Base-by-base conservation (phyloP, 2,888 invertebrate genomes). In the Beris morrisii region DNA sequence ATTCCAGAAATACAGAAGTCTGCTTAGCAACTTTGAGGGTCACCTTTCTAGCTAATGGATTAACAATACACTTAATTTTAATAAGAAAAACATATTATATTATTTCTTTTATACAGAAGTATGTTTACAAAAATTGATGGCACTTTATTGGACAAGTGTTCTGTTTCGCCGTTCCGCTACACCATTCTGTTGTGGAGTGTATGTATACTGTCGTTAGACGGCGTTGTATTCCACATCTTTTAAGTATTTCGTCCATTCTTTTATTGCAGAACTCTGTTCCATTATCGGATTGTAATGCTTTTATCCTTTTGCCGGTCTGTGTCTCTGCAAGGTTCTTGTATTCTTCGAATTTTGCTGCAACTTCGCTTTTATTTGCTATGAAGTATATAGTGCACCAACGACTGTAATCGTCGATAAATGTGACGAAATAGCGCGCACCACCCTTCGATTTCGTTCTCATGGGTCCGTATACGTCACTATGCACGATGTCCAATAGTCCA, bases 251-350 rank as follows among this genome's bases (percentile, higher is more conserved):
- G 48, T 48, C 48, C n/a, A 48, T 13, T 5, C 5, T 15, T 6
- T 5, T 6, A 3, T 48, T 48, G n/a, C 48, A 15, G 48, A 11
- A 48, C 12, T 48, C 15, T 5, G 5, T 6, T 48, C 48, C 48
- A 48, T 48, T 48, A 12, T 48, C 48, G 6, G 48, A 48, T 48
- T 48, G 48, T 12, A 48, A 3, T 11, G 48, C 48, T 15, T 48
- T 48, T 48, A 48, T 48, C n/a, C n/a, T 48, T 5, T 7, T 5
- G 4, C 38, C 38, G 9, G 38, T 38, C 9, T 38, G 38, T 1
- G 7, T 38, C 4, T 3, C 38, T 1, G 9, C 38, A 7, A 38
- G 3, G 1, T 38, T 9, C 9, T 38, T 38, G 48, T 48, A 15
- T 3, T 48, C 48, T 48, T n/a, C 5, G 4, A 48, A 48, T n/a